Conservation (phyloP, 1,140 invertebrate genomes). For the Leptinotarsa defecta region DNA sequence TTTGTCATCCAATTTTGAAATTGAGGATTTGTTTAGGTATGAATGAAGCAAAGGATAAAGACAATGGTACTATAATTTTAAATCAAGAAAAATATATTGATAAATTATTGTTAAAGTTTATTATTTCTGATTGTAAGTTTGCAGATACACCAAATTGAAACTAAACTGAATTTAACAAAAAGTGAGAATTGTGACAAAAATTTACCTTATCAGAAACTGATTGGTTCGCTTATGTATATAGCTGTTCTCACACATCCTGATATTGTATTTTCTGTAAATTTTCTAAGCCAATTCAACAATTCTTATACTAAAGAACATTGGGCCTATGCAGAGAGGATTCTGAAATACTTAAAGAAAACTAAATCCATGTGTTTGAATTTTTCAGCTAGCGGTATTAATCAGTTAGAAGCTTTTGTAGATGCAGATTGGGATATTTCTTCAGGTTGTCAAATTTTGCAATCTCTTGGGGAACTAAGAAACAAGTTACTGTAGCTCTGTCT, state of each 20-base stretch:
- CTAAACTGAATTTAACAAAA: conserved; percentile 24
- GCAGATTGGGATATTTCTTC: conserved; percentile 48
- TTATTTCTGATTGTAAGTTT: neutral
- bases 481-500: conserved; percentile 42
- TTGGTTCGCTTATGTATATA: conserved; percentile 21
- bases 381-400: too few relatives aligned
- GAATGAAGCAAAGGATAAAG: neutral
- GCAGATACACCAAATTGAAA: neutral
- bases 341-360: too few relatives aligned
- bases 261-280: too few relatives aligned
- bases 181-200: too few relatives aligned
- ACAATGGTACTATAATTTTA: neutral
- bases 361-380: too few relatives aligned
- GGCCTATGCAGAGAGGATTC: too few relatives aligned
- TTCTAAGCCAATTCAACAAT: too few relatives aligned
- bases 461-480: conserved; percentile 48
- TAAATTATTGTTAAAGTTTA: neutral
- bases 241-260: conserved; percentile 9
- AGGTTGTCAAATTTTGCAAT: conserved; percentile 41
- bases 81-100: neutral
- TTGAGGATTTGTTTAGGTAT: neutral
- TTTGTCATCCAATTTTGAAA: neutral
- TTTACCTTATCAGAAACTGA: neutral
- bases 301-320: too few relatives aligned
- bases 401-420: too few relatives aligned